Evolutionary conservation across 2,797 vertebrate genomes (phyloP).

Genomic region (Catamblyrhynchus diadema): DNA sequence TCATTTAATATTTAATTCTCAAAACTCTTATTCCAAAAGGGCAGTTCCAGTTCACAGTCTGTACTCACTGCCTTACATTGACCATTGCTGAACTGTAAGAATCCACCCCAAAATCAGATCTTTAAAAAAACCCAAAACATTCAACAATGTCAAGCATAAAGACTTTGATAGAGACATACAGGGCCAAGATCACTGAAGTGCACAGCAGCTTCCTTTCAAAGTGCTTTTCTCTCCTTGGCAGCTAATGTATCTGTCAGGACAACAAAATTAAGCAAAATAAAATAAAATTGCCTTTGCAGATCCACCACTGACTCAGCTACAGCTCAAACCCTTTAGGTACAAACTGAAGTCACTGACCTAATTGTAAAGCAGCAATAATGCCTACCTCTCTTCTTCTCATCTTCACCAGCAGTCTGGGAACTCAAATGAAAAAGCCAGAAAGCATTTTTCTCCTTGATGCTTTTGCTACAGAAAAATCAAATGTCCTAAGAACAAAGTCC

Average conservation of each 20-base stretch:
- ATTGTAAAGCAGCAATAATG: background rate
- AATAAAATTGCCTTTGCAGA: background rate
- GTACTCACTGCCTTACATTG: background rate
- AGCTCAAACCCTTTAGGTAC: background rate
- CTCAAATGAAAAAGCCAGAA: background rate
- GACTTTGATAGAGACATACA: background rate
- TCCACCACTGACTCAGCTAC: background rate
- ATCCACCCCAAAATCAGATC: background rate
- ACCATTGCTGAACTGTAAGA: background rate
- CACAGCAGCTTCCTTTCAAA: background rate
- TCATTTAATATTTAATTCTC: background rate
- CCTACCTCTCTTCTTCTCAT: background rate
- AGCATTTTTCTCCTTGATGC: background rate
- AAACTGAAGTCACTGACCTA: background rate
- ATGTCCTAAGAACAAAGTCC: background rate
- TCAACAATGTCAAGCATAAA: background rate
- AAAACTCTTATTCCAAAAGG: background rate
- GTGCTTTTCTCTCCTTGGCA: background rate
- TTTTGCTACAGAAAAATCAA: background rate
- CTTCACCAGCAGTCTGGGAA: background rate
- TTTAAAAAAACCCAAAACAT: background rate
- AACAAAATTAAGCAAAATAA: background rate
- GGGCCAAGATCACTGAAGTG: background rate
- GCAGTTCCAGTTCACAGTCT: background rate
- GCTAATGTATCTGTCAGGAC: background rate